These are phyloP conservation scores for Pristionchus fissidentatus DNA, from an alignment of 2,888 invertebrate species.

Conservation along the genomic window DNA sequence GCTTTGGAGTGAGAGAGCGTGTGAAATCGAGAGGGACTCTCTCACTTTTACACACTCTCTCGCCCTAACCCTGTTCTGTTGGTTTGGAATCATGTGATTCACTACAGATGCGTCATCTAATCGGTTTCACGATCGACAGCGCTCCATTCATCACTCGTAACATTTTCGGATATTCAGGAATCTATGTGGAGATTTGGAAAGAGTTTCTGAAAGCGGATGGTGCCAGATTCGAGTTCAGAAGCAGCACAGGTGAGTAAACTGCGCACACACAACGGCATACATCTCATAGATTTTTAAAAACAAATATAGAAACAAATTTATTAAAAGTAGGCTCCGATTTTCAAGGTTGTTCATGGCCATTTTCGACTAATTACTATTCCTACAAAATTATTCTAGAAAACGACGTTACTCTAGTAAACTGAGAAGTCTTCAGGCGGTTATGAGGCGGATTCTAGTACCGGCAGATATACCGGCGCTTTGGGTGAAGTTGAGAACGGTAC, in stretches of 20 bases:
- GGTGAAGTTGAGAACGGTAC: not conserved
- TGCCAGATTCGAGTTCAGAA: not conserved
- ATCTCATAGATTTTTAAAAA: no score
- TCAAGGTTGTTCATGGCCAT: no score
- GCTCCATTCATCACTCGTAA: not conserved
- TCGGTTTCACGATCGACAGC: not conserved
- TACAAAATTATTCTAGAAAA: no score
- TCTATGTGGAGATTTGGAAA: constrained; percentile 1
- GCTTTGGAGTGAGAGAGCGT: not conserved
- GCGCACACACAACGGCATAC: no score
- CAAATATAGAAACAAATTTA: no score
- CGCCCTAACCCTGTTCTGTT: not conserved
- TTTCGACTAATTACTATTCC: not conserved
- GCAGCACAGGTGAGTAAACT: not conserved
- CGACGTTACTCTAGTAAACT: not conserved
- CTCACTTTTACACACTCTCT: not conserved
- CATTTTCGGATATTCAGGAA: not conserved
- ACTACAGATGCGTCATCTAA: not conserved
- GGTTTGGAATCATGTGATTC: no score
- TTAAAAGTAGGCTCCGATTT: no score
- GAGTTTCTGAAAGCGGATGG: not conserved
- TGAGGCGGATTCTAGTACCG: not conserved
- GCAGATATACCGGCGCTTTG: not conserved
- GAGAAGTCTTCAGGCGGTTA: not conserved
- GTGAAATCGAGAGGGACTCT: not conserved